Conservation (phyloP, 1,140 invertebrate species). For the Drosophila rufa region DNA sequence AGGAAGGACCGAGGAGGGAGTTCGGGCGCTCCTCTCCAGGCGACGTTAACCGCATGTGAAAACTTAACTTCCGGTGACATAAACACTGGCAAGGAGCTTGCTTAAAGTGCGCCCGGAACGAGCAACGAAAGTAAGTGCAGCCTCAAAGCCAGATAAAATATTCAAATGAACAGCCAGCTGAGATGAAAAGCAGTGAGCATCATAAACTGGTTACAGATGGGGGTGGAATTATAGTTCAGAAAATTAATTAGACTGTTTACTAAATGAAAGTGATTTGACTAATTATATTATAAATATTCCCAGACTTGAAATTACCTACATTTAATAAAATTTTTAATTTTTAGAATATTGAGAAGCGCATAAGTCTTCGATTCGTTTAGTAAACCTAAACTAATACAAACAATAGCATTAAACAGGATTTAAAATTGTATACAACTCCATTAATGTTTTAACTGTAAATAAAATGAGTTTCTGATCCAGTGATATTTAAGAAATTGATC, state of each 20-base stretch:
- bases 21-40: conserved; percentile 33
- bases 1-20: conserved; percentile 22
- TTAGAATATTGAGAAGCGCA: too few relatives aligned
- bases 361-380: too few relatives aligned
- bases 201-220: neutral
- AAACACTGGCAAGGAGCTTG: conserved; percentile 78
- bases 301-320: too few relatives aligned
- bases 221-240: neutral
- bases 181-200: conserved; percentile 20
- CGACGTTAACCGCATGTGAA: conserved; percentile 83
- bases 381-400: too few relatives aligned
- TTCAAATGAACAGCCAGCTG: conserved; percentile 74
- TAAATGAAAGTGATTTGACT: neutral
- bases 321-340: neutral
- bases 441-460: too few relatives aligned
- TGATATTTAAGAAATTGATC: too few relatives aligned
- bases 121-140: conserved; percentile 75
- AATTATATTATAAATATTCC: neutral
- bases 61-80: conserved; percentile 83
- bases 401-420: too few relatives aligned
- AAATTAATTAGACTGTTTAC: neutral
- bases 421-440: too few relatives aligned
- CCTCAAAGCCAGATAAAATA: conserved; percentile 75
- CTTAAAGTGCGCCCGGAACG: conserved; percentile 67
- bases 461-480: too few relatives aligned